Evolutionary conservation across 2,113 vertebrate genomes (phyloP), one percentile per base, ranked within the genome.

Genomic region (Xiphophorus maculatus): DNA sequence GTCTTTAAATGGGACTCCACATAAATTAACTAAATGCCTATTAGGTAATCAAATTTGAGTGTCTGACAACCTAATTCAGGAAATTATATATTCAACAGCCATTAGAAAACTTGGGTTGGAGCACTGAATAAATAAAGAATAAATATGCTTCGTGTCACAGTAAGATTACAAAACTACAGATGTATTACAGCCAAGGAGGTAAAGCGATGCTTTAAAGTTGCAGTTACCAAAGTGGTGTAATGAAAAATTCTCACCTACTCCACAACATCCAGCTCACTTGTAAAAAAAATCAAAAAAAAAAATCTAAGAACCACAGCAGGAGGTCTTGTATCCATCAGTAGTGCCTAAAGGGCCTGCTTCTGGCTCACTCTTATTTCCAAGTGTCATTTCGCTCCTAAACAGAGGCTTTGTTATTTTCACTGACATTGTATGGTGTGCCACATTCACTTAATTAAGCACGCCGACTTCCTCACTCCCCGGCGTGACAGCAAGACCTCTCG

Each of bases 401-500:
- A 92, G 88, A 90, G 84, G 64, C 80, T 82, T 86, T 80, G 89
- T 91, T 93, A 91, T 93, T 90, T 77, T 48, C 86, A 70, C 65
- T 81, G 88, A 90, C 85, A 87, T 51, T 85, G 87, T 84, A 72
- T 87, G 82, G 88, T 79, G 87, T 58, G 86, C 81, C 81, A 62
- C 78, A 75, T 88, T 91, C 88, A 76, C 81, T 89, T 94, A 93
- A 92, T 90, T 91, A 93, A 93, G 83, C 92, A 77, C 85, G 87
- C 87, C 64, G 87, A 93, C 92, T 93, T 93, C 91, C 92, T 89
- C 32, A 29, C 84, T 89, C 90, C 90, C 91, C 82, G 62, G 79
- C 22, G 90, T 63, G 89, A 73, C 87, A 74, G 78, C 78, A 71
- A 48, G 69, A 84, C 81, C 82, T 69, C 74, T 78, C 81, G 29